Base-by-base conservation (phyloP, 2,888 invertebrate species). In the Camponotus fellah region DNA sequence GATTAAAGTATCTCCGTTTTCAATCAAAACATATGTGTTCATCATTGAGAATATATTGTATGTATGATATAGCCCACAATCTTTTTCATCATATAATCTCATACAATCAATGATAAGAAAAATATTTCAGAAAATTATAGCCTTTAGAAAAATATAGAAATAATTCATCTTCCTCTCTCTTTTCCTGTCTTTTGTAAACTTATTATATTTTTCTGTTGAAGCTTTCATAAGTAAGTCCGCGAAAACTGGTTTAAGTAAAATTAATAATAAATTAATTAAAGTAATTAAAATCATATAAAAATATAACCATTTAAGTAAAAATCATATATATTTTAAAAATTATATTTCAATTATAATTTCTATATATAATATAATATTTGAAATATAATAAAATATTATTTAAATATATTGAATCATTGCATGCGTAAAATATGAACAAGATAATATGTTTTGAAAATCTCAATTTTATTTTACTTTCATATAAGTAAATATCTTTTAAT, bases 1-100 rank as follows among this genome's bases (percentile, higher is more conserved):
- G 17, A 79, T 79, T 32, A 21, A 43, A 68, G 9, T 26, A 43
- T 26, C 53, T 46, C 46, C 58, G 34, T 79, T 79, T 79, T 46
- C 34, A 79, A 17, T 69, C 71, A 34, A 71, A 79, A 60, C 46
- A 46, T 60, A 0, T 6, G 14, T 40, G 43, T 26, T 56, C 14
- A 66, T 10, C n/a, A 17, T 26, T 9, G 65, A 79, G 5, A 46
- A 46, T 34, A 14, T 26, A 2, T 26, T 2, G 49, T 14, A n/a
- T 56, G 6, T n/a, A 53, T 77, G 40, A 40, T 12, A 17, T 53
- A 53, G 12, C 37, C 5, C 1, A 40, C 60, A n/a, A 32, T 53
- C 32, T 53, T 26, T 76, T 65, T 56, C 3, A 8, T 53, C 6
- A 12, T 37, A 76, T 53, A 12, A n/a, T 17, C 12, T 12, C 10